A percentile compares a stretch with the other conserved stretches of the same genome.
Evolutionary conservation across 1,140 invertebrate species (phyloP).

Genomic region (Lepidostoma basale): DNA sequence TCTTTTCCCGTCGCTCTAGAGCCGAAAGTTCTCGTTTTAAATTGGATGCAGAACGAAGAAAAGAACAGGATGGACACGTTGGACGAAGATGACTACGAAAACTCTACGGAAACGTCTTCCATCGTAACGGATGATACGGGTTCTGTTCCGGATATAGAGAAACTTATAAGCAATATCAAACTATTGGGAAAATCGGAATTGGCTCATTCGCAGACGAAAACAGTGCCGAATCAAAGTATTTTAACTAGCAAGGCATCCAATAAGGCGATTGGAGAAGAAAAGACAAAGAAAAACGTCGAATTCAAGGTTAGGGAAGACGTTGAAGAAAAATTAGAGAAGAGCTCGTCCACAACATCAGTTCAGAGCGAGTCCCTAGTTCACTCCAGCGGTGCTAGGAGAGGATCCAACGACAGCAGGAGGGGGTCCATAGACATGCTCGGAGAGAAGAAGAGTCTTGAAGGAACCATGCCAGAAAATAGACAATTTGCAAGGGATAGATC

Average conservation of each 20-base stretch:
- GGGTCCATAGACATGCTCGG: slow-evolving; percentile 33
- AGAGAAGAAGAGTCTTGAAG: slow-evolving; percentile 13
- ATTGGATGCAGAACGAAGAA: slow-evolving; percentile 49
- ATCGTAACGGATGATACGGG: neutral
- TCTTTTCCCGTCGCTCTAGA: slow-evolving; percentile 49
- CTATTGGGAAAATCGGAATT: neutral
- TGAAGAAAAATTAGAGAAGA: too few relatives aligned
- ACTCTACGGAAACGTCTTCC: neutral
- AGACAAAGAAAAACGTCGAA: slow-evolving; percentile 26
- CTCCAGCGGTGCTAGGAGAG: too few relatives aligned
- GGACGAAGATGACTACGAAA: slow-evolving; percentile 55
- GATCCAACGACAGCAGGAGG: slow-evolving; percentile 20
- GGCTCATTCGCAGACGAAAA: neutral
- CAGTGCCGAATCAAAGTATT: neutral
- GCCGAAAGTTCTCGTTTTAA: slow-evolving; percentile 50
- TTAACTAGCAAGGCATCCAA: neutral
- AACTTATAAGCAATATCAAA: slow-evolving; percentile 16
- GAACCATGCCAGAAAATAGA: slow-evolving; percentile 53
- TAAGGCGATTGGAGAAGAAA: slow-evolving; percentile 2
- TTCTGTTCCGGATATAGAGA: neutral
- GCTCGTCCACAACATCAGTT: too few relatives aligned
- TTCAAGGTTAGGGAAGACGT: neutral
- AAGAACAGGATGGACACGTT: slow-evolving; percentile 50
- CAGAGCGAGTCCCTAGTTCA: too few relatives aligned
- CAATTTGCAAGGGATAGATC: slow-evolving; percentile 61